phyloP scores from a whole-genome alignment of 2,888 invertebrate species.

The Oscheius sp. region DNA sequence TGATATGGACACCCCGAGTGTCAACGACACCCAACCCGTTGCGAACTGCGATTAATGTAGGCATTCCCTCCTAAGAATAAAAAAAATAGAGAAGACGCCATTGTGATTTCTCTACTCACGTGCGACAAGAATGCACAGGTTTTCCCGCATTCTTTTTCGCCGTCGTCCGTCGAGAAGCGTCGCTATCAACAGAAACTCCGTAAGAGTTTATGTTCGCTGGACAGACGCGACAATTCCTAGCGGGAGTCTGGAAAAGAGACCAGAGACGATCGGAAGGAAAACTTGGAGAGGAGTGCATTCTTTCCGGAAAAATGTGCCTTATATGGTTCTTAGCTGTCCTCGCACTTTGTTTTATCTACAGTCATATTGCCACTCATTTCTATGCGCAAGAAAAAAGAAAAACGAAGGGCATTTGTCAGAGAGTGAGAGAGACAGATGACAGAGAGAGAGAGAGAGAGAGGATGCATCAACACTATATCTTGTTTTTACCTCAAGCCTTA shows the following conservation, averaged over 20 bases:
- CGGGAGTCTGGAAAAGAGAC: not conserved
- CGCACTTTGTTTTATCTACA: not conserved
- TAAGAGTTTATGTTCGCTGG: conserved; percentile 3
- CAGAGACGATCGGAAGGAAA: not conserved
- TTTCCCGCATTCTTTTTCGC: not conserved
- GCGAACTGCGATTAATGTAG: conserved; percentile 10
- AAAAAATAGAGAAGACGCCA: not conserved
- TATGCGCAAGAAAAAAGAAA: not conserved
- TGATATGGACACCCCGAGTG: not conserved
- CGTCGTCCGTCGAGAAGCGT: too few relatives aligned
- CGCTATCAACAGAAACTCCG: conserved; percentile 10
- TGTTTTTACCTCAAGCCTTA: too few relatives aligned
- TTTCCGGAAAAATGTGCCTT: not conserved
- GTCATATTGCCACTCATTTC: not conserved
- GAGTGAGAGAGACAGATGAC: not conserved
- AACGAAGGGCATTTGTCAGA: not conserved
- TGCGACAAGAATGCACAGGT: not conserved
- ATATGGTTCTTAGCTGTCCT: not conserved
- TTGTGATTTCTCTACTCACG: not conserved
- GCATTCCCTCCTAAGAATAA: not conserved
- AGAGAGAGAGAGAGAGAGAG: not conserved
- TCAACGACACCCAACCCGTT: conserved; percentile 5
- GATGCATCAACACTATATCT: not conserved
- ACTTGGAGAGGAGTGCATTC: not conserved
- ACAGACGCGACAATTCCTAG: not conserved